Evolutionary conservation across 1,140 invertebrate species (phyloP), one percentile per base, ranked within the genome.

Genomic region (Megalopta genalis): DNA sequence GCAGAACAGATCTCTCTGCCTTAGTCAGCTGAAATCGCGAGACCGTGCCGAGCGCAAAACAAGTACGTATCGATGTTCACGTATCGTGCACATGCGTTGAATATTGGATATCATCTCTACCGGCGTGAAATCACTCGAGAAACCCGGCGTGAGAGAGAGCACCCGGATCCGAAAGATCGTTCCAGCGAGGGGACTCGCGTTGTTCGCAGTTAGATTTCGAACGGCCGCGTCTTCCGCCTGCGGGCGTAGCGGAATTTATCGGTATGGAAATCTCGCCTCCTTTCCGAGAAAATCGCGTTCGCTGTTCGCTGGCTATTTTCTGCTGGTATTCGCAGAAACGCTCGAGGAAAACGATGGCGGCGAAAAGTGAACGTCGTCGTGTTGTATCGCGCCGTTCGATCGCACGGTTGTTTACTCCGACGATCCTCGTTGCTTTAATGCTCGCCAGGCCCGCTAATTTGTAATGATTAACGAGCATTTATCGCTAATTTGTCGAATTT

Each of bases 51-150:
- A n/a, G 10, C 27, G 27, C 10, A 16, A 52, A 32, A 16, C 23
- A 77, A 18, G 23, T 59, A n/a, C n/a, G n/a, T n/a, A 76, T 75
- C 37, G 39, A 10, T 69, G 25, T 59, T 25, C 74, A 49, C 65
- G 54, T 76, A 60, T 10, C 21, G 27, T 32, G 66, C 75, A 70
- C 42, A 23, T 39, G 21, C 23, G 46, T 60, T 57, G 5, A 10
- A 37, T 16, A 8, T 18, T 60, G 39, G 37, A 49, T 77, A 60
- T 49, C 32, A 10, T 62, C 10, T n/a, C 10, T n/a, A 25, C 25
- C 10, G 42, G 16, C 60, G 5, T 27, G 32, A 12, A 64, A 5
- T 52, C 18, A 14, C 16, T 5, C 5, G 49, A 52, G 46, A 39
- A 14, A 54, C 27, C 16, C 27, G 9, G 18, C 39, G 8, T n/a